Evolutionary conservation across 2,113 vertebrate species (phyloP).

Genomic region (Hippocampus mohnikei): DNA sequence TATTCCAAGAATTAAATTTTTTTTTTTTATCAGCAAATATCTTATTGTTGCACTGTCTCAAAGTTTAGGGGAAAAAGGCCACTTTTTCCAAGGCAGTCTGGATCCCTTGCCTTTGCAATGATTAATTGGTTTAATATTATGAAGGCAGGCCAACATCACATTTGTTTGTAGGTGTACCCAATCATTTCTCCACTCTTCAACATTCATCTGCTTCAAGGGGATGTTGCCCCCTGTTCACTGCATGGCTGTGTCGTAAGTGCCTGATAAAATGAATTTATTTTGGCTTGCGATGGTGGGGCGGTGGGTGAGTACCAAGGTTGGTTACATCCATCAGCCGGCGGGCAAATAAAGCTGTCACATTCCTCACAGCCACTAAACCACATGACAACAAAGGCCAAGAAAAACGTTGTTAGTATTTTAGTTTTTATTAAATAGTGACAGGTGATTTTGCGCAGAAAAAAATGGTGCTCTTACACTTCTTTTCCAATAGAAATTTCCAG

Average conservation of each 20-base stretch:
- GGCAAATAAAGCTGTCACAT: constrained; percentile 53
- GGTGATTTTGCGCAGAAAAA: neutral
- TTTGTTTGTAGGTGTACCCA: neutral
- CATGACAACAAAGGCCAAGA: constrained; percentile 23
- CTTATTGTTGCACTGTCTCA: too few relatives aligned
- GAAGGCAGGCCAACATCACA: too few relatives aligned
- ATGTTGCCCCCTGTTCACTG: neutral
- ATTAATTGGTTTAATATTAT: neutral
- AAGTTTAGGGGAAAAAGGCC: too few relatives aligned
- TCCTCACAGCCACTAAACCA: constrained; percentile 12
- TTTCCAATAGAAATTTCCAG: neutral
- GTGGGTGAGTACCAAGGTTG: constrained; percentile 38
- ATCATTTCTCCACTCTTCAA: neutral
- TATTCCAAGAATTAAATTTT: too few relatives aligned
- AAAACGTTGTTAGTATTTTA: neutral
- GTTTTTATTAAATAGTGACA: too few relatives aligned
- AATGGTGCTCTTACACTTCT: neutral
- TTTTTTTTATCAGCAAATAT: too few relatives aligned
- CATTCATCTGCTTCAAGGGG: neutral
- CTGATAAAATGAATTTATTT: constrained; percentile 4
- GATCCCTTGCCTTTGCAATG: neutral
- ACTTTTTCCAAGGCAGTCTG: too few relatives aligned
- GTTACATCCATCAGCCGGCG: constrained; percentile 61
- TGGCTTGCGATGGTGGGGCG: neutral
- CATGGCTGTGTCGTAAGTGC: neutral